A percentile compares a stretch with the other conserved stretches of the same genome.
These are phyloP conservation scores for Hephaestus fuliginosus DNA, from an alignment of 2,797 vertebrate genomes.

Conservation along the genomic window DNA sequence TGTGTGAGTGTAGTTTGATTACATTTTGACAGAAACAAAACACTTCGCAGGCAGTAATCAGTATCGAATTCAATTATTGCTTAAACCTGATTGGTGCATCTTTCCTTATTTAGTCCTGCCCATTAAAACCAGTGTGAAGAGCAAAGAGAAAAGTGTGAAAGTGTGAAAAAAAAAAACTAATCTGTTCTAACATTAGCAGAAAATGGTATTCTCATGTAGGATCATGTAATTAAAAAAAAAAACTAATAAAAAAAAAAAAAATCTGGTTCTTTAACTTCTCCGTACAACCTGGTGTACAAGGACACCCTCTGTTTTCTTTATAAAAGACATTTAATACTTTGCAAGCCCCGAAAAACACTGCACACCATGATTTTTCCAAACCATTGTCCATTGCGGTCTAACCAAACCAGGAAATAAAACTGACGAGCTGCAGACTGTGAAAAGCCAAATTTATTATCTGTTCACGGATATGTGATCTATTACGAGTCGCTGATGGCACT, in stretches of 20 bases:
- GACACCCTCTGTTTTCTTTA: neutral
- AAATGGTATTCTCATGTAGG: neutral
- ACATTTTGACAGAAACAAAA: neutral
- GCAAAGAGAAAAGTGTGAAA: neutral
- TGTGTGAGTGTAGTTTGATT: neutral
- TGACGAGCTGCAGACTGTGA: slow-evolving; percentile 24
- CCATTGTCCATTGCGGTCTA: neutral
- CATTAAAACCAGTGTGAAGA: neutral
- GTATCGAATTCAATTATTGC: neutral
- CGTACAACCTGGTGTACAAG: neutral
- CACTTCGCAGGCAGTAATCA: neutral
- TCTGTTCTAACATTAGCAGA: neutral
- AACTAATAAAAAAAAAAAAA: neutral
- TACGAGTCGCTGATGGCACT: slow-evolving; percentile 45
- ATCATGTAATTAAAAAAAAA: neutral
- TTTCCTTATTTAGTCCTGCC: neutral
- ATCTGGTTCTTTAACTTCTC: neutral
- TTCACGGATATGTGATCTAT: slow-evolving; percentile 34
- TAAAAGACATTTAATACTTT: neutral
- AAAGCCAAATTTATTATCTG: slow-evolving; percentile 27
- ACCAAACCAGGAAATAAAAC: slow-evolving; percentile 25
- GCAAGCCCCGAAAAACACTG: neutral
- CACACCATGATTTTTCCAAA: neutral
- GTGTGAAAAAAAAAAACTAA: neutral
- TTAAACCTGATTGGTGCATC: neutral